A percentile compares a stretch with the other conserved stretches of the same genome.
These are phyloP conservation scores for Paraplagusia blochii DNA, from an alignment of 2,113 vertebrate genomes.

Conservation along the genomic window DNA sequence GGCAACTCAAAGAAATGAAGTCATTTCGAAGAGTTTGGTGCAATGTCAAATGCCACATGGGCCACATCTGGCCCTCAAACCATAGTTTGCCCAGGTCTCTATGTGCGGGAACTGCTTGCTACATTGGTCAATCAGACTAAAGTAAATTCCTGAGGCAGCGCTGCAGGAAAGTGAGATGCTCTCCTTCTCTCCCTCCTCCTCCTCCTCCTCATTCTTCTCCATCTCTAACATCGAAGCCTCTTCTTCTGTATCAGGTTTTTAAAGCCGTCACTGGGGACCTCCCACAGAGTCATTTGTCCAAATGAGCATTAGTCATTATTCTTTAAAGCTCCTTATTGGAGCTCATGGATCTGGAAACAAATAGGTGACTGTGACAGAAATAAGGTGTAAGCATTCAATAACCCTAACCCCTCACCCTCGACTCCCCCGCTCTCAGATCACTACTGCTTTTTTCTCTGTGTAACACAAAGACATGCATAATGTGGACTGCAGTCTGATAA, in stretches of 20 bases:
- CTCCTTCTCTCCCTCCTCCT: too few species aligned
- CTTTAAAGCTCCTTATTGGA: slow-evolving; percentile 63
- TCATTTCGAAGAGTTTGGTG: too few species aligned
- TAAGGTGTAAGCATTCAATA: slow-evolving; percentile 78
- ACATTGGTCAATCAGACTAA: too few species aligned
- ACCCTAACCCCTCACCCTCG: slow-evolving; percentile 14
- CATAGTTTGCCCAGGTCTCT: too few species aligned
- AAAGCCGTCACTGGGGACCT: slow-evolving; percentile 62
- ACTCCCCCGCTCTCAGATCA: slow-evolving; percentile 39
- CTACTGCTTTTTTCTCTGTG: slow-evolving; percentile 50
- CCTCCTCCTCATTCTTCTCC: neutral
- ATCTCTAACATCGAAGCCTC: neutral
- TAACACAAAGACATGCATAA: slow-evolving; percentile 80
- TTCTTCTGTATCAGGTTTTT: slow-evolving; percentile 44
- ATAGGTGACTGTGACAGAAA: slow-evolving; percentile 75
- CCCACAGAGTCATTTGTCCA: slow-evolving; percentile 74
- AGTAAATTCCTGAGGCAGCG: slow-evolving; percentile 28
- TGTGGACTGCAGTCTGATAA: slow-evolving; percentile 78
- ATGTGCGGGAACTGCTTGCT: too few species aligned
- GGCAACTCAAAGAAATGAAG: too few species aligned
- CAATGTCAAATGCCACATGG: too few species aligned
- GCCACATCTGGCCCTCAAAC: too few species aligned
- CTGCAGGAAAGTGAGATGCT: slow-evolving; percentile 9
- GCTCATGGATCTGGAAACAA: slow-evolving; percentile 71
- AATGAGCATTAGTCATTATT: slow-evolving; percentile 76